Evolutionary conservation across 1,140 invertebrate species (phyloP), one percentile per base, ranked within the genome.

Genomic region (Bombus cullumanus): DNA sequence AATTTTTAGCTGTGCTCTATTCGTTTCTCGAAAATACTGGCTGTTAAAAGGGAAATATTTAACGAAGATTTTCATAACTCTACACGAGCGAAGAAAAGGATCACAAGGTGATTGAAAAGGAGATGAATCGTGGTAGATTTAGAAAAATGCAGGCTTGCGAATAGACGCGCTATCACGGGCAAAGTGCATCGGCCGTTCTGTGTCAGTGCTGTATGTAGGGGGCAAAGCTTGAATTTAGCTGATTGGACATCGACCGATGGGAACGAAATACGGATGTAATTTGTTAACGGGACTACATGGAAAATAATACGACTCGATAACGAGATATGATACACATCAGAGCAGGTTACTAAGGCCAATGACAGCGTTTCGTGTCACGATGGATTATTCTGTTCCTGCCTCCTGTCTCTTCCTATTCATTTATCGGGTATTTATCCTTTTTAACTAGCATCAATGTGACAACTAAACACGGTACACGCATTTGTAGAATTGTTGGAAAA

Each of bases 221-320:
- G 66, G 69, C 73, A 73, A 71, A 78, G 71, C 76, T 62, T 74
- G 47, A 75, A 68, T 57, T 74, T 78, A 86, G 81, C 31, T 85
- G 79, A 53, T 71, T 86, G 72, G 80, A 80, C 74, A 89, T 89
- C 81, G 74, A 81, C 78, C 81, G 77, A 82, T 87, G 89, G 81
- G 85, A 59, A 62, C 83, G 85, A 82, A 85, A 90, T 89, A 83
- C 89, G 88, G 88, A 90, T 89, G 89, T 90, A 90, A 87, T 89
- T 90, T 89, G 86, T 90, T 90, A 90, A 86, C 85, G 68, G 85
- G 34, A 72, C 84, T 69, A 53, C 69, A 57, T 62, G 74, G 85
- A 90, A 90, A 90, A 86, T 89, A 89, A 89, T 86, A 71, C 85
- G 41, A 87, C 88, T 81, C 73, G 76, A 86, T 89, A 77, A 89